A percentile compares a stretch with the other conserved stretches of the same genome.
Conservation (phyloP, 2,113 vertebrate genomes). For the Salvator merianae region DNA sequence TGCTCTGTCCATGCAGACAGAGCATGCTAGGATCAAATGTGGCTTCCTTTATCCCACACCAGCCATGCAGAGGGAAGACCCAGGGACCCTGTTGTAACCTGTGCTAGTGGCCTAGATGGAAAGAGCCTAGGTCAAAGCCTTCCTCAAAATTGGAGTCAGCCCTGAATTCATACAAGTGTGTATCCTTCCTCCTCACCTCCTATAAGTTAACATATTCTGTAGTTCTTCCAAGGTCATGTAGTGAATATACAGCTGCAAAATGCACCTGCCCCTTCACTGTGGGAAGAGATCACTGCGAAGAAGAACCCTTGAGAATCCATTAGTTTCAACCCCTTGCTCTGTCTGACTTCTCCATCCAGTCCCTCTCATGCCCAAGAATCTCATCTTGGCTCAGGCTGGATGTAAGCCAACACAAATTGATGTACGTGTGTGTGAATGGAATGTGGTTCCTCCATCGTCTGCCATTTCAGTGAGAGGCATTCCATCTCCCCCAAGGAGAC, state of each 20-base stretch:
- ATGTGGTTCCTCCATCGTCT: neutral
- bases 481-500: neutral
- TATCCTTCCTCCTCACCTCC: neutral
- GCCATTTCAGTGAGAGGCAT: neutral
- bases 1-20: too few species aligned
- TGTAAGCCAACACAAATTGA: neutral
- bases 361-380: fast-evolving
- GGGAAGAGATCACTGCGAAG: neutral
- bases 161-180: neutral
- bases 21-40: too few species aligned
- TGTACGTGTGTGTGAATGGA: neutral
- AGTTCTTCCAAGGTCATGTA: neutral
- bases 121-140: neutral
- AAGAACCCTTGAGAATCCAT: neutral
- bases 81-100: too few species aligned
- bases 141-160: neutral
- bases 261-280: neutral
- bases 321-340: neutral
- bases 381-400: neutral
- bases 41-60: too few species aligned
- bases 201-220: neutral
- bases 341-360: neutral
- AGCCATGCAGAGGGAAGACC: too few species aligned
- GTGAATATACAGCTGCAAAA: neutral
- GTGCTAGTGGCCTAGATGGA: too few species aligned